phyloP scores from a whole-genome alignment of 2,113 vertebrate genomes.

The Penelope pileata region DNA sequence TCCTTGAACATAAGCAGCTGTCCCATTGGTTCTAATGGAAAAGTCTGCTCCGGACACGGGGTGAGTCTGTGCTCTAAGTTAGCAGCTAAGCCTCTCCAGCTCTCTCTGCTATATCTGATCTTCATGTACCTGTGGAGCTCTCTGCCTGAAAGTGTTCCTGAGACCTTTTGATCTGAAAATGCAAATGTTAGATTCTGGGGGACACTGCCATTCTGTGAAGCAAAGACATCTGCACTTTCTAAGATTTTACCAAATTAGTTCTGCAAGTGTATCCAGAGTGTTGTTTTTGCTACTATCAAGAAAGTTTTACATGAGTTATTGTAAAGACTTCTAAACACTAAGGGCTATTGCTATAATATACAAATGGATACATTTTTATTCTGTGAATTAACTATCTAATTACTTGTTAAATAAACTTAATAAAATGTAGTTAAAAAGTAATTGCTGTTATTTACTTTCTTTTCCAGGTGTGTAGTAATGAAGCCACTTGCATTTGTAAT shows the following conservation, averaged over 20 bases:
- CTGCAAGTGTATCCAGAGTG: not conserved
- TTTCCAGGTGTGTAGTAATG: conserved; percentile 94
- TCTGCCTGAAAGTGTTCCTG: not conserved
- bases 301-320: not conserved
- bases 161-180: not conserved
- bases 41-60: conserved; percentile 96
- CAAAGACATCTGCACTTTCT: not conserved
- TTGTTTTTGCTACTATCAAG: not conserved
- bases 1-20: conserved; percentile 96
- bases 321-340: not conserved
- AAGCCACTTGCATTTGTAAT: conserved; percentile 96
- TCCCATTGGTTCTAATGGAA: conserved; percentile 88
- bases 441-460: not conserved
- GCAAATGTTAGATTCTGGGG: not conserved
- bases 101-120: not conserved
- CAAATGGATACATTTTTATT: not conserved
- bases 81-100: not conserved
- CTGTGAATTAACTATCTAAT: not conserved
- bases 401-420: not conserved
- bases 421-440: not conserved
- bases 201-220: not conserved
- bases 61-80: conserved; percentile 79
- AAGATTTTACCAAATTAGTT: not conserved
- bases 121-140: not conserved
- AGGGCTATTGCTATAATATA: not conserved